Percentiles rank a stretch among this genome's conserved stretches.
Evolutionary conservation across 2,797 vertebrate genomes (phyloP).

Genomic region (Lerista edwardsae): DNA sequence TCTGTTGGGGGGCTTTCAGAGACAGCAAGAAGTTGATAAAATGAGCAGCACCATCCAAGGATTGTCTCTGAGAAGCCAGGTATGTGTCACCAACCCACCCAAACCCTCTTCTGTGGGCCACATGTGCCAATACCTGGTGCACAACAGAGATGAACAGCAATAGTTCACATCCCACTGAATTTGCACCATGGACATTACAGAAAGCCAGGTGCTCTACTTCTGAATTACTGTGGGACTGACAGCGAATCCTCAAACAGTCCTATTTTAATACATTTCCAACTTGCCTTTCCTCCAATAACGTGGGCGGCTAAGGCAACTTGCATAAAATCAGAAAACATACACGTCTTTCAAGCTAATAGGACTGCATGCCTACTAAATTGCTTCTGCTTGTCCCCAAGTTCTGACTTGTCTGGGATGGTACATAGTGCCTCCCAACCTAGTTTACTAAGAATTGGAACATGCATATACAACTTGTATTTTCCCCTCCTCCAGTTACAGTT

Average conservation of each 20-base stretch:
- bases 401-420: too few species aligned
- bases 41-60: not conserved
- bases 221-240: not conserved
- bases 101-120: not conserved
- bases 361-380: not conserved
- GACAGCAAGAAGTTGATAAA: slow-evolving; percentile 9
- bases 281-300: too few species aligned
- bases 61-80: slow-evolving; percentile 30
- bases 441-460: not conserved
- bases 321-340: too few species aligned
- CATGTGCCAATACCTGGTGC: not conserved
- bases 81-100: not conserved
- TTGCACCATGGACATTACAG: not conserved
- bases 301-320: too few species aligned
- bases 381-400: not conserved
- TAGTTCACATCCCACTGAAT: not conserved
- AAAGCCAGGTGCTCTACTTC: not conserved
- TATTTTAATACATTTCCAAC: too few species aligned
- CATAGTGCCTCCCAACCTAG: not conserved
- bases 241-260: too few species aligned
- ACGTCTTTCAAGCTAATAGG: not conserved
- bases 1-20: slow-evolving; percentile 3
- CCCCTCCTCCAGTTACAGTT: not conserved
- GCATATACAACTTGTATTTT: not conserved
- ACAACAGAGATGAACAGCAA: not conserved